phyloP scores from a whole-genome alignment of 2,113 vertebrate genomes.

The Edolisoma coerulescens region DNA sequence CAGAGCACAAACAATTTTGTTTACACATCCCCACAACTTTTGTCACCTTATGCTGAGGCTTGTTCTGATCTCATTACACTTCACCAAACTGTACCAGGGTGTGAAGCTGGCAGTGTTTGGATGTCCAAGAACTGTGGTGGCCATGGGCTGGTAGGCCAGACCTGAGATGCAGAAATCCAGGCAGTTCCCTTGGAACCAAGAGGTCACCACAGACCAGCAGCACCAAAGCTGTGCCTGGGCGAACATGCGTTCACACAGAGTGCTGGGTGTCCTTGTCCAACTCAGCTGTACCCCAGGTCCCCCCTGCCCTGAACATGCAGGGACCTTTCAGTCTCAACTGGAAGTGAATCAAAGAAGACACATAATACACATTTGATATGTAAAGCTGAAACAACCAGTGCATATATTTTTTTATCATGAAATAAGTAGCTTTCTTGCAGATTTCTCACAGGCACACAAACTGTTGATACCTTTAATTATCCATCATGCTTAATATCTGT shows the following conservation, averaged over 20 bases:
- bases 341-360: background rate
- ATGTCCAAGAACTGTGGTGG: background rate
- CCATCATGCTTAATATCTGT: background rate
- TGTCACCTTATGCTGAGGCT: background rate
- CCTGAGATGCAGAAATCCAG: background rate
- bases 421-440: conserved; percentile 35
- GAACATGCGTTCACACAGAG: background rate
- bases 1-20: background rate
- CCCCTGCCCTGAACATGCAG: background rate
- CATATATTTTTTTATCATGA: conserved; percentile 54
- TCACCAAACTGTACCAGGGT: too few species aligned
- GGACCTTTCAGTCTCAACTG: background rate
- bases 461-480: conserved; percentile 57
- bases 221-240: background rate
- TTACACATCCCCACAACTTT: background rate
- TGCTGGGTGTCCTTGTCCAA: background rate
- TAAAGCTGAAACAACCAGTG: conserved; percentile 68
- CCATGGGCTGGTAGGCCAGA: background rate
- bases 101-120: background rate
- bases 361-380: background rate
- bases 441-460: conserved; percentile 35
- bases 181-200: background rate
- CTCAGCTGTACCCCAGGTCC: background rate
- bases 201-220: background rate
- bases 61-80: background rate